These are phyloP conservation scores for Numenius arquata DNA, from an alignment of 2,113 vertebrate genomes.

Conservation along the genomic window DNA sequence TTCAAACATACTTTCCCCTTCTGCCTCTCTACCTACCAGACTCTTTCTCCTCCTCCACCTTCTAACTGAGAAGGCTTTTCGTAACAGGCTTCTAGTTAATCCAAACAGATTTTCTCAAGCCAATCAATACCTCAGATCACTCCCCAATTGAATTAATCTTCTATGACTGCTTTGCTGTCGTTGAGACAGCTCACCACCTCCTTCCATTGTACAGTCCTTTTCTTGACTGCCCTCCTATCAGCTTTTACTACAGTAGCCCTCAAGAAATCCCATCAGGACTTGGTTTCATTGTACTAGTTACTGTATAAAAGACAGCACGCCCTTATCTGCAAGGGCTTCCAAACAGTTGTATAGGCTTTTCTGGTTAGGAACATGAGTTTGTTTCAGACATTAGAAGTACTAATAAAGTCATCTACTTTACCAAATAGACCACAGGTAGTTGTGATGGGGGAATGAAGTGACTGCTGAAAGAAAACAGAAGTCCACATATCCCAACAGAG, in stretches of 20 bases:
- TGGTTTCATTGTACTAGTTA: neutral
- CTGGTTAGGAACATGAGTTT: neutral
- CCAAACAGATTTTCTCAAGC: neutral
- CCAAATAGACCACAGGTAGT: neutral
- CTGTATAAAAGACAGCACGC: neutral
- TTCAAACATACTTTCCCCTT: neutral
- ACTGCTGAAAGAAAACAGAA: neutral
- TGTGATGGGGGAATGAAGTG: neutral
- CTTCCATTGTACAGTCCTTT: neutral
- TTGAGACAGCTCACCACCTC: neutral
- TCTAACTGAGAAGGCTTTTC: neutral
- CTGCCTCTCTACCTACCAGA: neutral
- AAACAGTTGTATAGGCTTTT: neutral
- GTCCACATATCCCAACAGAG: neutral
- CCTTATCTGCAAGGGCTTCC: neutral
- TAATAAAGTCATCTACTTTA: neutral
- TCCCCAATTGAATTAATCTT: neutral
- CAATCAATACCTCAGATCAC: neutral
- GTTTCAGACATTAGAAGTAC: neutral
- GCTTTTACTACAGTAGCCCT: neutral
- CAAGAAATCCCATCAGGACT: neutral
- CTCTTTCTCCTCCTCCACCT: neutral
- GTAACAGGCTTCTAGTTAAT: neutral
- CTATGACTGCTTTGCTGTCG: fast-evolving
- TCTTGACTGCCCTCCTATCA: neutral